Evolutionary conservation across 1,140 invertebrate species (phyloP), one percentile per base, ranked within the genome.

Genomic region (Drosophila serrata): DNA sequence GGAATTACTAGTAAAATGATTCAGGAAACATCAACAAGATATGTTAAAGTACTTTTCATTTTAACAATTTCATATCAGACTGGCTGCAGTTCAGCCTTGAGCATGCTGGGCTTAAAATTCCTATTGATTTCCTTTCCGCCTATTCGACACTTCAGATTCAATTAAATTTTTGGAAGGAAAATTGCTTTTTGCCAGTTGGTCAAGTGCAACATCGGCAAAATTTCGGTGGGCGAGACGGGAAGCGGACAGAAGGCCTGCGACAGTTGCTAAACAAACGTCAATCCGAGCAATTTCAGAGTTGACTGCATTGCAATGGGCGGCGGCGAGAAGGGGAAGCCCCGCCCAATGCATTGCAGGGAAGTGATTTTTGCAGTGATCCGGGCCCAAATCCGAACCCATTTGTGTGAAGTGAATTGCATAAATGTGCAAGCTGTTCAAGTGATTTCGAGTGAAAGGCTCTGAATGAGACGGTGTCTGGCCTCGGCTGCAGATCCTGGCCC

Each of bases 351-450:
- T 62, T 77, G 57, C 43, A 55, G 79, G 48, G 12, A 84, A 82
- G 70, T 64, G 81, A 82, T 75, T 82, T 82, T 84, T 75, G 81
- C 70, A 84, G 74, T 79, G 75, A 82, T 82, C 81, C 61, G 33
- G 55, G 77, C 46, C 77, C 64, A 80, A 85, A 70, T 57, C 68
- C 37, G 15, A 57, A 57, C 37, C 48, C 49, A 84, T 73, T 48
- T 81, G 64, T 79, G 76, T 76, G 81, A 80, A 85, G 67, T 80
- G 73, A 85, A 60, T 77, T 64, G 81, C 62, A 85, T 77, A 72
- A 85, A 84, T 84, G 81, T 72, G 81, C 81, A 85, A 84, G 65
- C 57, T 81, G 77, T 81, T 80, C 72, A 81, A 84, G 81, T 81
- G 76, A 73, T 67, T 76, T 85, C 64, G 31, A 81, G 81, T 84